A percentile compares a stretch with the other conserved stretches of the same genome.
Conservation (phyloP, 2,113 vertebrate genomes). For the Xenotilapia longispinis region DNA sequence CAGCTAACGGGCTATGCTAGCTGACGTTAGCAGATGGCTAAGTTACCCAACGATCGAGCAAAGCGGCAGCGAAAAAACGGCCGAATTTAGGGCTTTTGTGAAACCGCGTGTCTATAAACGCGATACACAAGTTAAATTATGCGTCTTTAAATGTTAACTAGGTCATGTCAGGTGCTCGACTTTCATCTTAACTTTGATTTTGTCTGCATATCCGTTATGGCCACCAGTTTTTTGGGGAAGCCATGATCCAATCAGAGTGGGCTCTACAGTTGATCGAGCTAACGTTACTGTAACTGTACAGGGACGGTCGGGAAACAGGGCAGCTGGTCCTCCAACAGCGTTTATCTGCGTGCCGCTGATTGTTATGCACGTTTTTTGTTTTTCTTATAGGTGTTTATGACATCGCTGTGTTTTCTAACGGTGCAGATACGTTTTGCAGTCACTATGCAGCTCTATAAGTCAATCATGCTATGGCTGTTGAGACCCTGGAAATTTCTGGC, state of each 20-base stretch:
- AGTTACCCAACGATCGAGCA: not conserved
- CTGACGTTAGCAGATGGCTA: conserved; percentile 26
- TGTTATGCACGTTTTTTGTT: rapidly evolving
- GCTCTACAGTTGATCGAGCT: not conserved
- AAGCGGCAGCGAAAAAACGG: not conserved
- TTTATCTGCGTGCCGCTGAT: not conserved
- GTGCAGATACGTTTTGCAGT: not conserved
- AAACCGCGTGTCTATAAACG: rapidly evolving
- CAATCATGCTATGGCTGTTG: not conserved
- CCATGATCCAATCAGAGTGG: conserved; percentile 59
- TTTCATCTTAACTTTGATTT: conserved; percentile 13
- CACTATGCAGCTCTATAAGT: not conserved
- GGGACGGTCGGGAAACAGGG: not conserved
- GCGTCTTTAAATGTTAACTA: rapidly evolving
- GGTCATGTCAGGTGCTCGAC: not conserved
- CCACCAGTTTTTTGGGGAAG: conserved; percentile 42
- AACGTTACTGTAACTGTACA: not conserved
- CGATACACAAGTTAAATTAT: not conserved
- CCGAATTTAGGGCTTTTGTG: too few species aligned
- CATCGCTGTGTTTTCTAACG: not conserved
- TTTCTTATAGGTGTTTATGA: not conserved
- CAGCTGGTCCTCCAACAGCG: not conserved
- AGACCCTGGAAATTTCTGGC: not conserved
- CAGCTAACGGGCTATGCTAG: conserved; percentile 30
- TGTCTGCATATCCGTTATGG: conserved; percentile 30